These are phyloP conservation scores for Argyresthia albistria DNA, from an alignment of 2,888 invertebrate species.

Conservation along the genomic window DNA sequence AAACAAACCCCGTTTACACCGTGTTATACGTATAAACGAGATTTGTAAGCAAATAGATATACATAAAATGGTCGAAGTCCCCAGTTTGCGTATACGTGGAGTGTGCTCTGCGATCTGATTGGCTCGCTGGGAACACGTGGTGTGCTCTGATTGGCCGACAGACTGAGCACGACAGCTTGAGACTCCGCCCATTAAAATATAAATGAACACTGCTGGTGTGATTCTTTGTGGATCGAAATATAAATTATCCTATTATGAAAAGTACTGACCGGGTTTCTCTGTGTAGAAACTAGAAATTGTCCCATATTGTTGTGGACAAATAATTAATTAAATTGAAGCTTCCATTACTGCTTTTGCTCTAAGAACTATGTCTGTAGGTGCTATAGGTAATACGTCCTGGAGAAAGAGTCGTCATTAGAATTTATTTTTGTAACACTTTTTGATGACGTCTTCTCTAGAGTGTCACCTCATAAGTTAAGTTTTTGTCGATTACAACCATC, in stretches of 20 bases:
- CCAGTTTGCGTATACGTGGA: background rate
- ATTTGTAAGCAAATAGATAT: background rate
- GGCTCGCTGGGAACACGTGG: background rate
- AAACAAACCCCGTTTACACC: background rate
- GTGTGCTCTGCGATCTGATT: background rate
- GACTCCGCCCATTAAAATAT: conserved; percentile 16
- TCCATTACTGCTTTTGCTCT: too few relatives aligned
- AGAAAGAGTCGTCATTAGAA: too few relatives aligned
- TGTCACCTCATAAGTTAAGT: too few relatives aligned
- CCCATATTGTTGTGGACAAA: background rate
- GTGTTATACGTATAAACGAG: background rate
- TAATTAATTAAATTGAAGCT: background rate
- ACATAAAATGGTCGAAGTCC: background rate
- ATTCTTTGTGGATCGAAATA: conserved; percentile 27
- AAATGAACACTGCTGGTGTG: conserved; percentile 63
- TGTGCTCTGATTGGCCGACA: background rate
- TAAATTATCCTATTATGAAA: conserved; percentile 15
- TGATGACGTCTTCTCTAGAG: too few relatives aligned
- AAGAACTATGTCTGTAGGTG: too few relatives aligned
- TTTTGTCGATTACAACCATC: too few relatives aligned
- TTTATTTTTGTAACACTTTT: too few relatives aligned
- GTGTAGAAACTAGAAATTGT: too few relatives aligned
- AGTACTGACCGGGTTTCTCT: background rate
- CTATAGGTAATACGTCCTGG: too few relatives aligned
- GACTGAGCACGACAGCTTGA: background rate